Percentiles rank a stretch among this genome's conserved stretches.
Evolutionary conservation across 2,797 vertebrate species (phyloP).

Genomic region (Onychomys torridus): DNA sequence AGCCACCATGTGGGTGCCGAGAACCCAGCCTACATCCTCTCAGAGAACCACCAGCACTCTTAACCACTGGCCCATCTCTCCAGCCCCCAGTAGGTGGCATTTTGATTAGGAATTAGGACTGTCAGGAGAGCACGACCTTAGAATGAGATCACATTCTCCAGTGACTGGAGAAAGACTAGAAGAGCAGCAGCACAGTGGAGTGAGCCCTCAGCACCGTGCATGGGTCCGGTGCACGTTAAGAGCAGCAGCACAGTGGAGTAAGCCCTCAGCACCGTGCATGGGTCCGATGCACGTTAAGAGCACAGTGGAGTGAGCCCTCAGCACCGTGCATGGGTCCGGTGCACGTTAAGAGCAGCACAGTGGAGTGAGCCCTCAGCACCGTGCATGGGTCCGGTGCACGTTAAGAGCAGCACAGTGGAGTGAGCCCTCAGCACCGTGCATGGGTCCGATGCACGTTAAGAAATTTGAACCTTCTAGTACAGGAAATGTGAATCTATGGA

Average conservation of each 20-base stretch:
- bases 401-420: no score
- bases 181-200: no score
- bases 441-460: not conserved
- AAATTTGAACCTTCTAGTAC: not conserved
- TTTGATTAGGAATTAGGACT: not conserved
- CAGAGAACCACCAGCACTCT: not conserved
- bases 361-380: no score
- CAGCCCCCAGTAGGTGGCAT: not conserved
- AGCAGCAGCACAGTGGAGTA: no score
- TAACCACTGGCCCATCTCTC: not conserved
- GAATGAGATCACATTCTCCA: no score
- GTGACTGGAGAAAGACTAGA: not conserved
- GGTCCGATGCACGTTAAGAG: no score
- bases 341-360: no score
- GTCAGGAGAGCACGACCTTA: not conserved
- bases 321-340: no score
- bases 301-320: no score
- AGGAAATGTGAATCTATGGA: not conserved
- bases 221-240: not conserved
- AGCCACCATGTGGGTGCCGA: not conserved
- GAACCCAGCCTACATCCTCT: not conserved
- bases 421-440: no score
- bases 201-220: not conserved
- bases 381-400: no score
- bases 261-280: no score